Evolutionary conservation across 2,797 vertebrate species (phyloP).

Genomic region (Gobio occitaniae): DNA sequence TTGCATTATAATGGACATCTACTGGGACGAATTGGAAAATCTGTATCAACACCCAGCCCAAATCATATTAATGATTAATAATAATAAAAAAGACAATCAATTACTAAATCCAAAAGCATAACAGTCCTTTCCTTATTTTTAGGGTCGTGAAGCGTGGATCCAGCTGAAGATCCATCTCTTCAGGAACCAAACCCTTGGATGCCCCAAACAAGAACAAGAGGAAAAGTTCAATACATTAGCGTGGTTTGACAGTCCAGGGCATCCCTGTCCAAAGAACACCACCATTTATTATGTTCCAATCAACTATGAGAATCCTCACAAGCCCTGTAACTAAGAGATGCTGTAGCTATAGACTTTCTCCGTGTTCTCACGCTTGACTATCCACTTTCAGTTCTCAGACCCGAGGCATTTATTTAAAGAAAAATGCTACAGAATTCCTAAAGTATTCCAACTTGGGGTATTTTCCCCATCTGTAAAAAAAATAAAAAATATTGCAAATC

Average conservation of each 20-base stretch:
- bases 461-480: neutral
- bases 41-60: neutral
- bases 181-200: conserved; percentile 73
- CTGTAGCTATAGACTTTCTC: neutral
- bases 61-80: neutral
- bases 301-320: conserved; percentile 64
- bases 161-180: conserved; percentile 76
- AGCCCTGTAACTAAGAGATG: conserved; percentile 68
- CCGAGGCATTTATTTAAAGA: neutral
- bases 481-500: neutral
- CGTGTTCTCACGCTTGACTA: neutral
- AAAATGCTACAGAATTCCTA: neutral
- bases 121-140: neutral
- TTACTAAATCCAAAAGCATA: neutral
- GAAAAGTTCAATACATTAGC: neutral
- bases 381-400: neutral
- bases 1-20: neutral
- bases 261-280: conserved; percentile 67
- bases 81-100: neutral
- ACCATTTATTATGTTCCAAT: conserved; percentile 76
- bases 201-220: conserved; percentile 27
- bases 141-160: conserved; percentile 75
- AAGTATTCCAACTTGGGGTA: neutral
- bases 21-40: neutral
- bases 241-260: conserved; percentile 30